Conservation (phyloP, 1,140 invertebrate genomes). For the Parasteatoda tepidariorum region DNA sequence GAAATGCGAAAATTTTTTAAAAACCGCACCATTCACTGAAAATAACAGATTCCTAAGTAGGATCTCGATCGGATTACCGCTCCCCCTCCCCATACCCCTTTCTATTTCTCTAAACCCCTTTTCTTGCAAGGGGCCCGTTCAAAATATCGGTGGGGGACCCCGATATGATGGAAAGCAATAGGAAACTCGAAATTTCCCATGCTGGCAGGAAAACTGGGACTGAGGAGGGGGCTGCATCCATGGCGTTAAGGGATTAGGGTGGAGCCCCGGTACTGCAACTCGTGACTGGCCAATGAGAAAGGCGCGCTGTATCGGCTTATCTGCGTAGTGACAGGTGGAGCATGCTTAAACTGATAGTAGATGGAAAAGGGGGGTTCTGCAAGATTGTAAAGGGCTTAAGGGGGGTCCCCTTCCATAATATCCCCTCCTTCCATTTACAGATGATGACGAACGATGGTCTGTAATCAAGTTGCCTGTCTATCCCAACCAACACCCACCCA, state of each 20-base stretch:
- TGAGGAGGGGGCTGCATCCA: slow-evolving; percentile 13
- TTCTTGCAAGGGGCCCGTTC: not conserved
- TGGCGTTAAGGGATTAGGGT: slow-evolving; percentile 51
- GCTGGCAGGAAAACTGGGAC: slow-evolving; percentile 3
- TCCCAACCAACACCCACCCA: slow-evolving; percentile 12
- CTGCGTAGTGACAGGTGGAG: slow-evolving; percentile 59
- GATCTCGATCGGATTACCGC: slow-evolving; percentile 27
- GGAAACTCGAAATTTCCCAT: slow-evolving; percentile 27
- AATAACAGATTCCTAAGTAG: slow-evolving; percentile 28
- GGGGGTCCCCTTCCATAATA: not conserved
- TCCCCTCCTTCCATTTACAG: slow-evolving; percentile 46
- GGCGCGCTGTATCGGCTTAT: slow-evolving; percentile 57
- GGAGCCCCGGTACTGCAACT: slow-evolving; percentile 34
- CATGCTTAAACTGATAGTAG: slow-evolving; percentile 43
- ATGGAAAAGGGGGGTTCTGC: not conserved
- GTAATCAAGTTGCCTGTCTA: slow-evolving; percentile 58
- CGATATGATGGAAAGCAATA: not conserved
- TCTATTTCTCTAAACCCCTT: slow-evolving; percentile 1
- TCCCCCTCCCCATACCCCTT: not conserved
- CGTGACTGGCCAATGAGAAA: slow-evolving; percentile 56
- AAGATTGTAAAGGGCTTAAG: slow-evolving; percentile 19
- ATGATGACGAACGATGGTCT: slow-evolving; percentile 59
- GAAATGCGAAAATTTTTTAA: slow-evolving; percentile 37
- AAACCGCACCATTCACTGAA: slow-evolving; percentile 22
- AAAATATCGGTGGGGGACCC: not conserved